These are phyloP conservation scores for Eupsittula cactorum DNA, from an alignment of 2,113 vertebrate genomes.

Conservation along the genomic window DNA sequence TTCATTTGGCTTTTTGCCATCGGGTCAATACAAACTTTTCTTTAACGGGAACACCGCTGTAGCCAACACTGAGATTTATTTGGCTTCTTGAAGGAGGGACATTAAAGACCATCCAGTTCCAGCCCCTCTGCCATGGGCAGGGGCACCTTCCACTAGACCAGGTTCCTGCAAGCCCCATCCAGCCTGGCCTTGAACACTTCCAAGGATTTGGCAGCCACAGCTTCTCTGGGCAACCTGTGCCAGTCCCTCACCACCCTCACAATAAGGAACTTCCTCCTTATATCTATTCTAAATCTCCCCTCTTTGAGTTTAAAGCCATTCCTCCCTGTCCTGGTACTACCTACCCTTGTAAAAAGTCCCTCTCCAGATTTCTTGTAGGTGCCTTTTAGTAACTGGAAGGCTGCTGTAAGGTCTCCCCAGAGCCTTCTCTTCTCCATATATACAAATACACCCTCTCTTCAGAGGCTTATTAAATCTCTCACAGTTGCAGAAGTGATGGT, in stretches of 20 bases:
- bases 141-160: not conserved
- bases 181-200: not conserved
- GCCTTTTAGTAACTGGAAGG: not conserved
- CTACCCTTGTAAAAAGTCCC: not conserved
- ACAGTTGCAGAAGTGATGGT: not conserved
- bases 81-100: not conserved
- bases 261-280: not conserved
- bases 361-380: not conserved
- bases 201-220: not conserved
- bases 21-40: not conserved
- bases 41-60: rapidly evolving
- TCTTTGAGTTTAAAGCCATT: not conserved
- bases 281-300: not conserved
- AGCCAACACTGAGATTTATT: not conserved
- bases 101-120: not conserved
- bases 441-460: not conserved
- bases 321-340: not conserved
- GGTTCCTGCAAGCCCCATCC: not conserved
- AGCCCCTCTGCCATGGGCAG: not conserved
- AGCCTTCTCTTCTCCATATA: not conserved
- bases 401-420: not conserved
- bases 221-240: not conserved
- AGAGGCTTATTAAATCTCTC: not conserved
- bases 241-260: not conserved
- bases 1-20: not conserved